Conservation (phyloP, 2,888 invertebrate genomes). For the Drosophila histrio region DNA sequence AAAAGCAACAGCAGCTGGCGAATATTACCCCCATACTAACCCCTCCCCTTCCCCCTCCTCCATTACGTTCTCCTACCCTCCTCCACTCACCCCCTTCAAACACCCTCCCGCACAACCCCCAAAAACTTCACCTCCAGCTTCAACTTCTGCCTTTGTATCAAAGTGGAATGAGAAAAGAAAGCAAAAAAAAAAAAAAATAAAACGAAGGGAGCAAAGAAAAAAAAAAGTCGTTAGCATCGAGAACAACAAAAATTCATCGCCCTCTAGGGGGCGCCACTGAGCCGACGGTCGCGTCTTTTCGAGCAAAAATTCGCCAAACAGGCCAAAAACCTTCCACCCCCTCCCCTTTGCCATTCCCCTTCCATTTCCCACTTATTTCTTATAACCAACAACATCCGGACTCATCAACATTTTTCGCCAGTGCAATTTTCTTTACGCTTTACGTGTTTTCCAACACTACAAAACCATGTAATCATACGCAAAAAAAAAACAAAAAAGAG, state of each 20-base stretch:
- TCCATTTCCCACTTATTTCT: not conserved
- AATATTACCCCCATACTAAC: constrained; percentile 22
- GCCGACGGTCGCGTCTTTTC: constrained; percentile 32
- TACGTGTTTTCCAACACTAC: constrained; percentile 6
- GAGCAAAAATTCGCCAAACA: constrained; percentile 6
- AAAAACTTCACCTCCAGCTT: constrained; percentile 1
- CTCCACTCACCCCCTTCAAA: not conserved
- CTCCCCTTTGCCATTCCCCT: not conserved
- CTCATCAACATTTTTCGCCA: not conserved
- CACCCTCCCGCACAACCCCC: not conserved
- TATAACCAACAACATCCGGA: not conserved
- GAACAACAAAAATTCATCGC: constrained; percentile 28
- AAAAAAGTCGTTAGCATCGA: constrained; percentile 25
- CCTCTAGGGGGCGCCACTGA: constrained; percentile 43
- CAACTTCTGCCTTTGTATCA: constrained; percentile 24
- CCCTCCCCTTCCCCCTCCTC: not conserved
- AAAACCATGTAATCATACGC: not conserved
- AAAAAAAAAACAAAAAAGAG: not conserved
- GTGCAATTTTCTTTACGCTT: not conserved
- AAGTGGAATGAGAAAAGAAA: constrained; percentile 2
- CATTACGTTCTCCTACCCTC: not conserved
- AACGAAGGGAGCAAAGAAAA: constrained; percentile 1
- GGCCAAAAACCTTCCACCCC: not conserved
- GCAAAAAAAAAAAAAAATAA: constrained; percentile 20
- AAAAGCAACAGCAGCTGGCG: constrained; percentile 42